Evolutionary conservation across 2,113 vertebrate genomes (phyloP), one percentile per base, ranked within the genome.

Genomic region (Trichechus manatus): DNA sequence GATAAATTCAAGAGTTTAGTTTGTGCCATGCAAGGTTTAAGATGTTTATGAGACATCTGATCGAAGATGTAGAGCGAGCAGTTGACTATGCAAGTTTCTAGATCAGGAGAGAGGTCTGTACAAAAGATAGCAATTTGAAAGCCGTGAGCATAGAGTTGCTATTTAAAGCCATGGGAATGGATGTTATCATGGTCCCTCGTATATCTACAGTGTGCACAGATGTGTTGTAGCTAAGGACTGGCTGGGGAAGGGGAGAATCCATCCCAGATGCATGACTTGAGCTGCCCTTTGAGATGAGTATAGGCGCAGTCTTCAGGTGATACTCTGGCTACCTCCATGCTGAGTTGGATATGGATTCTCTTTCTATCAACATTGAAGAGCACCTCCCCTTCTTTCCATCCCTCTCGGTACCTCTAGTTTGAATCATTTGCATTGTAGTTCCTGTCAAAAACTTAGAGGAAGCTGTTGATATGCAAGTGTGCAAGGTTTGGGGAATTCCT

Each of bases 401-500:
- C 66, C 39, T 84, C 70, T 96, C 66, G 33, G 29, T 88, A 87
- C 36, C 3, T 85, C 11, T 72, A 59, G 33, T 93, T 63, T 92
- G 77, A 94, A 93, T 94, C 85, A 95, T 95, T 64, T 85, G 33
- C 22, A 3, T 95, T 78, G 81, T 0, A 44, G 53, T 92, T 96
- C 59, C 87, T 92, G 66, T 97, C 27, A 94, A 94, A 96, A 97
- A 42, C 84, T 36, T 66, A 95, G 29, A 78, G 91, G 94, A 97
- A 96, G 44, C 61, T 27, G 9, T 59, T 91, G 88, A 92, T 98
- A 94, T 95, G 96, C 39, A 88, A 75, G 74, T 78, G 25, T 91
- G 59, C 88, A 88, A 96, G 80, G 94, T 92, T 97, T 87, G 88
- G 50, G 27, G 74, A 94, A 97, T 93, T 91, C 29, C 70, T 96